Base-by-base conservation (phyloP, 2,113 vertebrate genomes). In the Phasianus colchicus region DNA sequence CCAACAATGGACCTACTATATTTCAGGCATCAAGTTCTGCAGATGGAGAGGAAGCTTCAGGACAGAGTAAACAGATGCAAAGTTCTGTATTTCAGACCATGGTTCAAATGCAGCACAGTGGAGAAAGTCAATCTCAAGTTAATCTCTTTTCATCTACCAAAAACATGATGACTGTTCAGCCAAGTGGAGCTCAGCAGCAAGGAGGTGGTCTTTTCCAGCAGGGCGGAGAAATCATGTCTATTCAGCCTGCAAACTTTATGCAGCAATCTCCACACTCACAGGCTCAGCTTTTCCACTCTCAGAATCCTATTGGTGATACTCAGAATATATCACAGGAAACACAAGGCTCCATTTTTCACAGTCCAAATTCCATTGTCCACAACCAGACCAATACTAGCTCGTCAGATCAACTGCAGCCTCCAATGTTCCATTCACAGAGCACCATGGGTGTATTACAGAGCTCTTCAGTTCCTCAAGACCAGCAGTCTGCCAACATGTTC, bases 231-330 rank as follows among this genome's bases (percentile, higher is more conserved):
- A 98, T 99, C 38, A 98, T 99, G 81, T 98, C 99, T 2, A 98
- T 99, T 94, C 99, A 99, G 93, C 98, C 98, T 0, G 97, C 98
- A 65, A 98, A 97, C 95, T 99, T 99, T 93, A 98, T 99, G 91
- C 99, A 99, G 42, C 99, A 99, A 96, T 96, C 99, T 27, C 94
- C 99, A 66, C 98, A 99, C 88, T 98, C 99, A 30, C 98, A 99
- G 54, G 95, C 98, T 93, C 98, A 97, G 50, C 98, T 99, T 82
- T 99, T 99, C 96, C 99, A 99, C 96, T 98, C 98, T 86, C 98
- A 98, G 52, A 98, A 98, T 83, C 82, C 99, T 61, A 97, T 99
- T 86, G 95, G 97, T 21, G 99, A 99, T 81, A 74, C 98, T 58
- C 99, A 99, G 72, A 98, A 98, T 87, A 97, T 98, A 93, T 91